Percentiles rank a stretch among this genome's conserved stretches.
These are phyloP conservation scores for Palloptera scutellata DNA, from an alignment of 2,888 invertebrate species.

Conservation along the genomic window DNA sequence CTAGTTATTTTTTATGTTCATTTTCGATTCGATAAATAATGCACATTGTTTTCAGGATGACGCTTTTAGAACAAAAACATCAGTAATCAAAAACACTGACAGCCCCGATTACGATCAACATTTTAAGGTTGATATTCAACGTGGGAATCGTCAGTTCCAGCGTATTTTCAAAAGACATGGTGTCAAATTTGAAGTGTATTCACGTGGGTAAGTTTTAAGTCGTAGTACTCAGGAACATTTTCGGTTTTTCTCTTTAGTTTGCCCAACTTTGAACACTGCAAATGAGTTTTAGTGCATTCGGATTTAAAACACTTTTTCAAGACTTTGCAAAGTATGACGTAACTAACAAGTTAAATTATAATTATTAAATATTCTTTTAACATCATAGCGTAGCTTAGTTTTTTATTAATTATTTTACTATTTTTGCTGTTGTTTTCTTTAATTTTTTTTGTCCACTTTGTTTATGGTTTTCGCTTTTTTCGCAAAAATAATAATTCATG, in stretches of 20 bases:
- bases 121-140: constrained; percentile 80
- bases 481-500: background rate
- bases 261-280: too few relatives aligned
- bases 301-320: too few relatives aligned
- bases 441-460: background rate
- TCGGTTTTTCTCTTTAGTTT: too few relatives aligned
- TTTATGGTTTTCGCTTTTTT: background rate
- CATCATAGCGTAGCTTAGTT: too few relatives aligned
- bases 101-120: constrained; percentile 88
- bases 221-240: background rate
- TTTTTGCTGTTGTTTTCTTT: background rate
- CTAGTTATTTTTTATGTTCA: background rate
- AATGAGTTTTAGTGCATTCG: too few relatives aligned
- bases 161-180: constrained; percentile 88
- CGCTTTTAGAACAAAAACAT: constrained; percentile 78
- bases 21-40: background rate
- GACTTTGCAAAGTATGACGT: too few relatives aligned
- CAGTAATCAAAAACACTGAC: constrained; percentile 81
- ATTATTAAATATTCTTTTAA: too few relatives aligned
- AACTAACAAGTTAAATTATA: too few relatives aligned
- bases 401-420: background rate
- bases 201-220: constrained; percentile 79
- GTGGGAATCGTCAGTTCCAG: constrained; percentile 81
- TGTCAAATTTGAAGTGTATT: constrained; percentile 90
- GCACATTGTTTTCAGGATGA: constrained; percentile 69